Base-by-base conservation (phyloP, 2,113 vertebrate genomes). In the Xenopus tropicalis region DNA sequence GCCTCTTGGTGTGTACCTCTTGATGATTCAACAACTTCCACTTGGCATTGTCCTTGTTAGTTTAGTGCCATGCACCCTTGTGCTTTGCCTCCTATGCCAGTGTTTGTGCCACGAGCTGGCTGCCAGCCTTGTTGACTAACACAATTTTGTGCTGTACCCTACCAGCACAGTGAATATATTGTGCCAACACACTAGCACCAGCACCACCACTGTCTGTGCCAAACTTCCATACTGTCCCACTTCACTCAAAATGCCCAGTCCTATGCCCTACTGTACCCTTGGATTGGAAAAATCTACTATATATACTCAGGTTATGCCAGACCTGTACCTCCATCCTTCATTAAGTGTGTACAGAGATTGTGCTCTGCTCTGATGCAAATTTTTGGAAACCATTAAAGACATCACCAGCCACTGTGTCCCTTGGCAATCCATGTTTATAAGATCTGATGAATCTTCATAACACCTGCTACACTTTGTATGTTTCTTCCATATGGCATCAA, bases 1-100 rank as follows among this genome's bases (percentile, higher is more conserved):
- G 80, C 94, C 94, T 12, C 85, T 95, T 0, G 94, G 94, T 73
- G 93, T 94, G 78, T 96, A 96, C 85, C 90, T 96, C 72, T 88
- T 96, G 79, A 95, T 96, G 88, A 91, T 91, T 8, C 89, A 90
- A 79, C 92, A 89, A 78, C 89, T 92, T 77, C 84, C 86, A 72
- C 81, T 93, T 77, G 94, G 94, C 29, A 88, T 94, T 51, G 82
- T 89, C 25, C 84, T 96, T 24, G 91, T 94, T 75, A 92, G 93
- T 66, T 89, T 96, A n/a, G 94, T 96, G 62, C 94, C 94, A 22
- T 90, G 90, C 80, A 92, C 93, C 11, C 90, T 96, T 74, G 85
- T 96, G 48, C 90, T 94, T 77, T 92, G 94, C 23, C 83, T 93
- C 12, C 78, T 93, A 79, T 94, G 93, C 80, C 93, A 93, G 81